Evolutionary conservation across 2,888 invertebrate genomes (phyloP).

Genomic region (Petrolisthes cinctipes): DNA sequence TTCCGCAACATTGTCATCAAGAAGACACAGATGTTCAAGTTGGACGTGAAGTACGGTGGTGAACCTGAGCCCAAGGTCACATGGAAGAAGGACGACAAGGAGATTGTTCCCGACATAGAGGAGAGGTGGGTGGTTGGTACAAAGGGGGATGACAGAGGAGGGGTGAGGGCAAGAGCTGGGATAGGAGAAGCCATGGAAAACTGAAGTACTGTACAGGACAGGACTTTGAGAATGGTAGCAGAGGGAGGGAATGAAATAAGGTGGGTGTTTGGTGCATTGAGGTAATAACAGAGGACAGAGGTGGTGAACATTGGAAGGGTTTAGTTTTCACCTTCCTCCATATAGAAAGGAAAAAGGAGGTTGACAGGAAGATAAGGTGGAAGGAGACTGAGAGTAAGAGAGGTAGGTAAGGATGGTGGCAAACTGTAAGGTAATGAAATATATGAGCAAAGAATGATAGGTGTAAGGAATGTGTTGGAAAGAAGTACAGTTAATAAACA

Average conservation of each 20-base stretch:
- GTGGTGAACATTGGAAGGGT: not conserved
- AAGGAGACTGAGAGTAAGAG: not conserved
- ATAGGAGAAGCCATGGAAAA: not conserved
- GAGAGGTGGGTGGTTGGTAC: constrained; percentile 67
- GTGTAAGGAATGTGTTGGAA: no score
- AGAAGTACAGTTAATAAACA: no score
- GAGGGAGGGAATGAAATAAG: not conserved
- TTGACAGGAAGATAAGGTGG: not conserved
- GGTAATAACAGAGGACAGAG: not conserved
- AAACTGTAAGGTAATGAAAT: no score
- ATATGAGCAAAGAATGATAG: no score
- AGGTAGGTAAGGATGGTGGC: no score
- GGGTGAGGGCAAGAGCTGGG: not conserved
- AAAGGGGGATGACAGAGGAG: not conserved
- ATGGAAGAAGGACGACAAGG: constrained; percentile 87
- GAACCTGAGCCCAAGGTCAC: constrained; percentile 95
- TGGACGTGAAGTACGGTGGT: constrained; percentile 95
- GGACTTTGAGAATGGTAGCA: not conserved
- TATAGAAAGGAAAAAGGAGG: not conserved
- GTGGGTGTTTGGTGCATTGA: no score
- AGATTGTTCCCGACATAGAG: constrained; percentile 74
- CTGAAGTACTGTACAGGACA: not conserved
- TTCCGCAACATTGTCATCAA: constrained; percentile 82
- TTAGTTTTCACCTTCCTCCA: not conserved
- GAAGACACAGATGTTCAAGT: constrained; percentile 92